A percentile compares a stretch with the other conserved stretches of the same genome.
These are phyloP conservation scores for Anagrus nilaparvatae DNA, from an alignment of 1,140 invertebrate species.

Conservation along the genomic window DNA sequence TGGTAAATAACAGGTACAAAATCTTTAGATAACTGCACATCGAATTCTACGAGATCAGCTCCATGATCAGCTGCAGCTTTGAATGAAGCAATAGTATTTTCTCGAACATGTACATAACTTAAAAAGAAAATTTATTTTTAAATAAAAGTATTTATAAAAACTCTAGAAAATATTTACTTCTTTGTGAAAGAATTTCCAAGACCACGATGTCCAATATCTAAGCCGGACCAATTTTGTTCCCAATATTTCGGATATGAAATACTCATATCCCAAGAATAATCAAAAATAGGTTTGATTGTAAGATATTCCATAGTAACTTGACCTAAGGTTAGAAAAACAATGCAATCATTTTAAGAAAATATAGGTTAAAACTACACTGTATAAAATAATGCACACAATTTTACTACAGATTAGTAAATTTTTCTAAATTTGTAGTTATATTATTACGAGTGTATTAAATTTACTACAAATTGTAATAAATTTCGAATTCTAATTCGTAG, in stretches of 20 bases:
- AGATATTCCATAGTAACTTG: conserved; percentile 53
- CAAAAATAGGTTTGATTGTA: conserved; percentile 62
- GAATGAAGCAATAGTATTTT: conserved; percentile 92
- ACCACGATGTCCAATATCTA: conserved; percentile 89
- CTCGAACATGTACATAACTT: conserved; percentile 71
- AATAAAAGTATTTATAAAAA: conserved; percentile 11
- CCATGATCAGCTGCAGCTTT: conserved; percentile 81
- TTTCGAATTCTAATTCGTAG: too few relatives aligned
- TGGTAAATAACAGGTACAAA: conserved; percentile 91
- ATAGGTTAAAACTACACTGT: too few relatives aligned
- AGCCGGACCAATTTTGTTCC: conserved; percentile 69
- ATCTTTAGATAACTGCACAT: conserved; percentile 93
- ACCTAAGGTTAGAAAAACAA: conserved; percentile 33
- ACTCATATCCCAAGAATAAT: conserved; percentile 66
- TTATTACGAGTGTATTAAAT: too few relatives aligned
- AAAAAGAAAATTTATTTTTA: conserved; percentile 20
- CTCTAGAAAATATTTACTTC: conserved; percentile 35
- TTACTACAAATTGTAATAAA: too few relatives aligned
- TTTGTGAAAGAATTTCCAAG: conserved; percentile 59
- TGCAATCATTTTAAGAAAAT: conserved; percentile 9
- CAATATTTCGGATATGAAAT: conserved; percentile 75
- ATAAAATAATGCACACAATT: too few relatives aligned
- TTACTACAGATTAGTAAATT: too few relatives aligned
- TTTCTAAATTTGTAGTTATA: neutral
- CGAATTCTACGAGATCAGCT: conserved; percentile 92